A percentile compares a stretch with the other conserved stretches of the same genome.
These are phyloP conservation scores for Callyntrura guangdongensis DNA, from an alignment of 2,888 invertebrate genomes.

Conservation along the genomic window DNA sequence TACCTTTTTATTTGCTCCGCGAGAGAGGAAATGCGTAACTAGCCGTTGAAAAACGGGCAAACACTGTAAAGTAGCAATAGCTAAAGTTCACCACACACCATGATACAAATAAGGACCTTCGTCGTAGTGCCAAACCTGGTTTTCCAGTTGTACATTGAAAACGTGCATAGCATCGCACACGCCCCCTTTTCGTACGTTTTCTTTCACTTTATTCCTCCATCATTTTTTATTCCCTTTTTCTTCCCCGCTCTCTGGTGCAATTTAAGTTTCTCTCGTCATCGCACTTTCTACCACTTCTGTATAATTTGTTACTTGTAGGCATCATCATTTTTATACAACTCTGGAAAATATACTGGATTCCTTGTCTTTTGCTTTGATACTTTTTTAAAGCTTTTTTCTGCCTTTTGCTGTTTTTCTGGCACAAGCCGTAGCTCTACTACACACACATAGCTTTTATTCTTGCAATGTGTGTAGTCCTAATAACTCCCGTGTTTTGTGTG, in stretches of 20 bases:
- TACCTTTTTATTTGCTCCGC: too few relatives aligned
- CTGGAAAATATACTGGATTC: neutral
- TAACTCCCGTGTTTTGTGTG: neutral
- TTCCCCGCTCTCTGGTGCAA: neutral
- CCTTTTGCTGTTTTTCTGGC: constrained; percentile 7
- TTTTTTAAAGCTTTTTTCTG: neutral
- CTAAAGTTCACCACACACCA: too few relatives aligned
- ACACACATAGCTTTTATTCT: neutral
- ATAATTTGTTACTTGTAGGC: constrained; percentile 27
- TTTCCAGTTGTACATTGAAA: constrained; percentile 15
- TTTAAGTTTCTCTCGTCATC: constrained; percentile 51
- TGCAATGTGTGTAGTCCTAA: neutral
- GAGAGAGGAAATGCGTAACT: too few relatives aligned
- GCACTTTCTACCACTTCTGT: constrained; percentile 33
- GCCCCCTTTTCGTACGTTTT: constrained; percentile 27
- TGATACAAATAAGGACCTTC: too few relatives aligned
- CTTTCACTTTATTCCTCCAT: constrained; percentile 43
- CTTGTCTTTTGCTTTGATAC: neutral
- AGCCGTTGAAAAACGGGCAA: too few relatives aligned
- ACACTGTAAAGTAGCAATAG: too few relatives aligned
- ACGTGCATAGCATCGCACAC: constrained; percentile 41
- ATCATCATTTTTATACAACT: constrained; percentile 13
- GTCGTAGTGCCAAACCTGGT: too few relatives aligned
- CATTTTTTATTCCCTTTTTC: constrained; percentile 26
- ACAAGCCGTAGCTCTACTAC: neutral